phyloP scores from a whole-genome alignment of 2,888 invertebrate genomes.

The Drosophila demipolita region DNA sequence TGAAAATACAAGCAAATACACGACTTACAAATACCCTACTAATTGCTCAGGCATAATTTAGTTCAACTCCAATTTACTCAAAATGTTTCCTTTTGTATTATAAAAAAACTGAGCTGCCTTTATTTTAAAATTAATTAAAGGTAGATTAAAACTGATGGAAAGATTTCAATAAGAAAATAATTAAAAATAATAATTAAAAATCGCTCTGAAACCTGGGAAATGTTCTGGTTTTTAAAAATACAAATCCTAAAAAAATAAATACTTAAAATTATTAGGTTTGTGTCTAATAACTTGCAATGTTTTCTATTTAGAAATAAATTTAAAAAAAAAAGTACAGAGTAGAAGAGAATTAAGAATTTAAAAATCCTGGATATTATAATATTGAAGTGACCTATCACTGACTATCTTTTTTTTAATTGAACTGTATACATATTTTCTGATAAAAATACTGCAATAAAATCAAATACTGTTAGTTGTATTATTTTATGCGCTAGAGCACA shows the following conservation, averaged over 20 bases:
- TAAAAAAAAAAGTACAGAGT: too few relatives aligned
- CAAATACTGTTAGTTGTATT: background rate
- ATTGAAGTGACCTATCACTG: background rate
- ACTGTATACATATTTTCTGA: background rate
- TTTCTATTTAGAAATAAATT: too few relatives aligned
- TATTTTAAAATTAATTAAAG: background rate
- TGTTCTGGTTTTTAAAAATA: background rate
- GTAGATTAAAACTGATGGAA: background rate
- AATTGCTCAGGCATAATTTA: background rate
- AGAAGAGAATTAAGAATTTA: background rate
- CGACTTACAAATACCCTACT: background rate
- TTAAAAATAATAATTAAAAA: background rate
- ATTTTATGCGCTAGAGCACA: background rate
- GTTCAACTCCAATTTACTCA: background rate
- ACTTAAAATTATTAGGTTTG: background rate
- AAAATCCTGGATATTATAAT: background rate
- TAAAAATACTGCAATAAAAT: background rate
- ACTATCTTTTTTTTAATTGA: background rate
- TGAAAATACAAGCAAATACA: background rate
- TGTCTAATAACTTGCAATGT: background rate
- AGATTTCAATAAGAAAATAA: background rate
- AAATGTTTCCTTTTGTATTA: background rate
- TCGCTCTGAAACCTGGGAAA: background rate
- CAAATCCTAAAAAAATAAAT: background rate
- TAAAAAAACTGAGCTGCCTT: background rate